Evolutionary conservation across 2,888 invertebrate genomes (phyloP), one percentile per base, ranked within the genome.

Genomic region (Rhodophaea formosa): DNA sequence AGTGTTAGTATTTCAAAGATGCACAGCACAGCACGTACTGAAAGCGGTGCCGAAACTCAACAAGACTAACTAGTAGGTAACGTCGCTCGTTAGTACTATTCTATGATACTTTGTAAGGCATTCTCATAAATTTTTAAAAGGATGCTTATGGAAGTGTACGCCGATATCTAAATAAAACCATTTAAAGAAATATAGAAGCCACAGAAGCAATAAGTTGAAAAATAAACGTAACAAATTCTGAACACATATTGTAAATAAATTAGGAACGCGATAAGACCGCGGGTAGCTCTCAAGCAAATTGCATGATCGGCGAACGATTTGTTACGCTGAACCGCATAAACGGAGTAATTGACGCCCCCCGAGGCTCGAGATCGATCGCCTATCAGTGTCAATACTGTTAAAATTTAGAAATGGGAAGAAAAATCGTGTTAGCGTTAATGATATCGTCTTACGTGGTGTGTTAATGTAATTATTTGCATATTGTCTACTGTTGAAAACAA

Each of bases 201-300:
- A n/a, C n/a, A n/a, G n/a, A 23, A 23, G 3, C 23, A 3, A 23
- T 23, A 23, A 23, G 2, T 5, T 23, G 23, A 23, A 23, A 23
- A 23, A 23, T 23, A 23, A 23, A 23, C 23, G 23, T 23, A 23
- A 2, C 2, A 23, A 23, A 23, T 23, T 23, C 5, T 5, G 5
- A 5, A 23, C 23, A 23, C 23, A 23, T 5, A 23, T 23, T 23
- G 17, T 35, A 35, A 51, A 51, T 35, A 10, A 35, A 16, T 17
- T 15, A 16, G 32, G 46, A 39, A 47, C 47, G n/a, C 12, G 29
- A 53, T 53, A 58, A 53, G 53, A 30, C 16, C 14, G 45, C 30
- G 51, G 23, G 49, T 42, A 56, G 83, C 85, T 85, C 72, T 85
- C 74, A 80, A 65, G 68, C 68, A 85, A 86, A 86, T 86, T 86